Percentiles rank a stretch among this genome's conserved stretches.
Conservation (phyloP, 2,888 invertebrate species). For the Balanococcus diminutus region DNA sequence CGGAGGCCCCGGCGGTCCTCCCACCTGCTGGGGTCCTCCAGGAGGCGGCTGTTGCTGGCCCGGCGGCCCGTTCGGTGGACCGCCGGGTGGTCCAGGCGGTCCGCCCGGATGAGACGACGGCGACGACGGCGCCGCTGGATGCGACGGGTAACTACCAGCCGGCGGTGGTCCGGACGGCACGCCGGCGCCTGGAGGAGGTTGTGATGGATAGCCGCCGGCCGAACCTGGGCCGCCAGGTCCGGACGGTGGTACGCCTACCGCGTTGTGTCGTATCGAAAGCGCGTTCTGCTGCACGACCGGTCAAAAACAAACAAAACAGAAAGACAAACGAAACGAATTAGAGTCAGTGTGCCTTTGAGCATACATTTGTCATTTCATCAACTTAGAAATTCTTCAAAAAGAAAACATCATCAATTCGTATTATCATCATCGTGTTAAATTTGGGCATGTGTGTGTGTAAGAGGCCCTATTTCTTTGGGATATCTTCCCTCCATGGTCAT, state of each 20-base stretch:
- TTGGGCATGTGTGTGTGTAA: too few species aligned
- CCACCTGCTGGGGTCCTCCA: neutral
- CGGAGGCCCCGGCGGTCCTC: slow-evolving; percentile 53
- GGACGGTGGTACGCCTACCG: slow-evolving; percentile 17
- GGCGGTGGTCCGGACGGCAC: slow-evolving; percentile 27
- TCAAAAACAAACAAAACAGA: neutral
- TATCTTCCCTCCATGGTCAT: too few species aligned
- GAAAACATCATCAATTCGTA: too few species aligned
- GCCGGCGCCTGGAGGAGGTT: slow-evolving; percentile 21
- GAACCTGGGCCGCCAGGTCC: neutral
- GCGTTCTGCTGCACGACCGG: slow-evolving; percentile 16
- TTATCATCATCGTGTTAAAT: too few species aligned
- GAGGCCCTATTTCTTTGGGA: too few species aligned
- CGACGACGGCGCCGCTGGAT: slow-evolving; percentile 55
- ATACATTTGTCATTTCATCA: too few species aligned
- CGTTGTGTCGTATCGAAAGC: slow-evolving; percentile 12
- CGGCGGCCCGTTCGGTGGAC: slow-evolving; percentile 53
- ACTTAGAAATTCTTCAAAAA: too few species aligned
- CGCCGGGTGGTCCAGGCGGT: slow-evolving; percentile 55
- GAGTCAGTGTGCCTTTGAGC: too few species aligned
- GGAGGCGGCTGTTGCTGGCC: slow-evolving; percentile 24
- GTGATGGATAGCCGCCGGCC: neutral
- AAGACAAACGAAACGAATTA: too few species aligned
- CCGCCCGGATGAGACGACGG: slow-evolving; percentile 56
- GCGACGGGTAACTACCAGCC: slow-evolving; percentile 56